Evolutionary conservation across 2,113 vertebrate species (phyloP).

Genomic region (Cygnus atratus): DNA sequence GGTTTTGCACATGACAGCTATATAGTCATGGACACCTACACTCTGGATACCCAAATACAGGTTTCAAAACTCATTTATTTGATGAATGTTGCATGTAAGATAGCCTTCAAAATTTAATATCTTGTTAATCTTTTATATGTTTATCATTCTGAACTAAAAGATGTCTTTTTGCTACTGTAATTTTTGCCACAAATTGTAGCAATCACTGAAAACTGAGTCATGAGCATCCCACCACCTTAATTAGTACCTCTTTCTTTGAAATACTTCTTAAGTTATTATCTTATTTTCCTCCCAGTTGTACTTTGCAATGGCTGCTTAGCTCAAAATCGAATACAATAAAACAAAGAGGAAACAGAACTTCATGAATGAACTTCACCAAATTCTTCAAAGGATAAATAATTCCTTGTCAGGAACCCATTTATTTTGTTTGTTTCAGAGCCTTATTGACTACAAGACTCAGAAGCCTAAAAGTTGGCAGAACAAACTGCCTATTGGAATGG

Average conservation of each 20-base stretch:
- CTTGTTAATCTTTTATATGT: neutral
- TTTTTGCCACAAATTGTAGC: neutral
- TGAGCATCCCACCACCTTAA: neutral
- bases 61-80: constrained; percentile 1
- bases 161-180: neutral
- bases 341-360: neutral
- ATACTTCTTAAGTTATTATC: neutral
- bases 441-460: neutral
- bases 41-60: neutral
- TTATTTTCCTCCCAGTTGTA: neutral
- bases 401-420: neutral
- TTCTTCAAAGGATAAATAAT: neutral
- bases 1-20: neutral
- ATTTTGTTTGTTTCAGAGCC: neutral
- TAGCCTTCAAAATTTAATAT: neutral
- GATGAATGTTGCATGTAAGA: neutral
- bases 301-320: neutral
- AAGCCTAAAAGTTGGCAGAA: neutral
- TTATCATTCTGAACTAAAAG: neutral
- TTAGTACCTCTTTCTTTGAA: neutral
- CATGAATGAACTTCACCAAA: neutral
- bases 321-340: constrained; percentile 14
- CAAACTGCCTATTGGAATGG: neutral
- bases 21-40: neutral
- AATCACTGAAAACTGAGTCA: neutral